Conservation (phyloP, 1,140 invertebrate species). For the Chelonus insularis region DNA sequence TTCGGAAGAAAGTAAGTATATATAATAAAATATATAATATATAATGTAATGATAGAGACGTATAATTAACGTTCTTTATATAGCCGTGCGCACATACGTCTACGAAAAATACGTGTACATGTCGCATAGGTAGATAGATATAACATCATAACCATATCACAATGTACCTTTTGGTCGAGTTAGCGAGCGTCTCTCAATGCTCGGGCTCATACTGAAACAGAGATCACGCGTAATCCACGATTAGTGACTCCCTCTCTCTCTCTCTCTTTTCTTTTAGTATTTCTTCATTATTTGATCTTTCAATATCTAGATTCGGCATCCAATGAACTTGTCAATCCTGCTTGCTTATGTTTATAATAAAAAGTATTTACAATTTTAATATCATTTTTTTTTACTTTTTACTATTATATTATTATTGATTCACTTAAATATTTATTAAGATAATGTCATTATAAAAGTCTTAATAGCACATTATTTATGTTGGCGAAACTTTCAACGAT, state of each 20-base stretch:
- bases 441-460: neutral
- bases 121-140: slow-evolving; percentile 41
- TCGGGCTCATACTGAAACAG: slow-evolving; percentile 62
- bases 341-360: too few species aligned
- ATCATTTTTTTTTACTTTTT: too few species aligned
- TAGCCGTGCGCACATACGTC: slow-evolving; percentile 29
- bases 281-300: neutral
- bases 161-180: slow-evolving; percentile 62
- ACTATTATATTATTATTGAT: too few species aligned
- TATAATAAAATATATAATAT: slow-evolving; percentile 25
- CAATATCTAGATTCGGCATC: too few species aligned
- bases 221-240: slow-evolving; percentile 58
- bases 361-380: too few species aligned
- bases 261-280: slow-evolving; percentile 8
- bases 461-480: too few species aligned
- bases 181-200: slow-evolving; percentile 60
- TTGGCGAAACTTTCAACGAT: slow-evolving; percentile 33
- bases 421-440: neutral
- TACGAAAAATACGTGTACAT: slow-evolving; percentile 31
- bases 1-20: slow-evolving; percentile 16
- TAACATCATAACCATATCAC: slow-evolving; percentile 60
- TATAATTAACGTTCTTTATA: slow-evolving; percentile 23
- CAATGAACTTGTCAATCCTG: too few species aligned
- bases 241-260: slow-evolving; percentile 41
- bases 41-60: slow-evolving; percentile 41